These are phyloP conservation scores for Drosophila teissieri DNA, from an alignment of 1,140 invertebrate genomes.

Conservation along the genomic window DNA sequence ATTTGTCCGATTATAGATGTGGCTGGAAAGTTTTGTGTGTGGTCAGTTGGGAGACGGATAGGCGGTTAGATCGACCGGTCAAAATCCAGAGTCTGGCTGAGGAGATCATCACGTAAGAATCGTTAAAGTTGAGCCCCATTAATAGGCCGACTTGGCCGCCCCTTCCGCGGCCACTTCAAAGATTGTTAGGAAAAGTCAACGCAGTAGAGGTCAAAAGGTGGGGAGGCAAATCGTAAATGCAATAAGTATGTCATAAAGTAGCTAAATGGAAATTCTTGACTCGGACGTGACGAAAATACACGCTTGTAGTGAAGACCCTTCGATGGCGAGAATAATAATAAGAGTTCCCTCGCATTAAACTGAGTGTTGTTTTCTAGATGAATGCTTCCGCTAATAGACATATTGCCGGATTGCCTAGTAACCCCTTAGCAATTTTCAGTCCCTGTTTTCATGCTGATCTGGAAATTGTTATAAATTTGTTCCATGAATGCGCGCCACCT, in stretches of 20 bases:
- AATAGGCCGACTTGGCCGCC: constrained; percentile 27
- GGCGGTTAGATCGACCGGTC: background rate
- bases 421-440: constrained; percentile 43
- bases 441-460: constrained; percentile 49
- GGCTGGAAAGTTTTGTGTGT: constrained; percentile 4
- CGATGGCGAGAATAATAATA: background rate
- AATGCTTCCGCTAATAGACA: constrained; percentile 55
- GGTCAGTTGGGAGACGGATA: constrained; percentile 8
- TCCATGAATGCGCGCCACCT: constrained; percentile 73
- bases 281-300: constrained; percentile 71
- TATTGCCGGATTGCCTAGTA: constrained; percentile 40
- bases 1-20: constrained; percentile 1
- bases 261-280: constrained; percentile 50
- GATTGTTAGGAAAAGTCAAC: constrained; percentile 45
- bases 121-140: constrained; percentile 56
- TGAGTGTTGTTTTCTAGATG: constrained; percentile 45
- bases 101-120: constrained; percentile 36
- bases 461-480: constrained; percentile 80
- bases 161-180: constrained; percentile 59
- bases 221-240: constrained; percentile 60
- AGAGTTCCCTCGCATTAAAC: constrained; percentile 21
- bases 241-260: constrained; percentile 67
- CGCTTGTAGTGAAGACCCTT: constrained; percentile 14
- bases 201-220: constrained; percentile 42
- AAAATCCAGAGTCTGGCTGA: constrained; percentile 19